Base-by-base conservation (phyloP, 2,797 vertebrate species). In the Crenichthys baileyi region DNA sequence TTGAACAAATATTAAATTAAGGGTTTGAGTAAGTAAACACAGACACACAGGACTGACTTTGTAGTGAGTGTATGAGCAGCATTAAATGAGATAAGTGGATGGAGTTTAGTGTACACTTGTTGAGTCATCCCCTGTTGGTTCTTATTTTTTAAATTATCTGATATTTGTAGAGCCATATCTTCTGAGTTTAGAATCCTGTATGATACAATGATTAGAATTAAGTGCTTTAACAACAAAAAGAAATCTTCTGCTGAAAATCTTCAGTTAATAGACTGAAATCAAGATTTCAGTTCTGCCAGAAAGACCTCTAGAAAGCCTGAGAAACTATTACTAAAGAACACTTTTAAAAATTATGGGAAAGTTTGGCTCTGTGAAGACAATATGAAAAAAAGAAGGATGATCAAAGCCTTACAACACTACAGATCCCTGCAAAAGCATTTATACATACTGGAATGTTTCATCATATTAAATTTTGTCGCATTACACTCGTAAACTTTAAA, bases 1-100 rank as follows among this genome's bases (percentile, higher is more conserved):
- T 44, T 74, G 24, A 39, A 74, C 72, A 74, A 61, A 74, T 61
- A 74, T 46, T 70, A 73, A 73, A 77, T 79, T 58, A 76, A 58
- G 50, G 58, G 31, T 2, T 63, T 36, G 44, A 70, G 76, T 71
- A 60, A 73, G 75, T 60, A 88, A 83, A 79, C 77, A 75, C 55
- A 74, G 72, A 70, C 36, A 46, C n/a, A 44, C 46, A 70, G 46
- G 41, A 41, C 18, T 29, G n/a, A 60, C 72, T 60, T 29, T 58
- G 72, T 46, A 58, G 50, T 41, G 31, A 58, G 29, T 53, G 53
- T 56, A 29, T 46, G 60, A 63, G 22, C 26, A 39, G 67, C 53
- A 26, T 68, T 0, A 70, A 58, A 60, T 73, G 39, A 56, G 72
- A 77, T 73, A 70, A 70, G 74, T 29, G 26, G 41, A 77, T 26